These are phyloP conservation scores for Gorsachius goisagi DNA, from an alignment of 2,113 vertebrate genomes.

Conservation along the genomic window DNA sequence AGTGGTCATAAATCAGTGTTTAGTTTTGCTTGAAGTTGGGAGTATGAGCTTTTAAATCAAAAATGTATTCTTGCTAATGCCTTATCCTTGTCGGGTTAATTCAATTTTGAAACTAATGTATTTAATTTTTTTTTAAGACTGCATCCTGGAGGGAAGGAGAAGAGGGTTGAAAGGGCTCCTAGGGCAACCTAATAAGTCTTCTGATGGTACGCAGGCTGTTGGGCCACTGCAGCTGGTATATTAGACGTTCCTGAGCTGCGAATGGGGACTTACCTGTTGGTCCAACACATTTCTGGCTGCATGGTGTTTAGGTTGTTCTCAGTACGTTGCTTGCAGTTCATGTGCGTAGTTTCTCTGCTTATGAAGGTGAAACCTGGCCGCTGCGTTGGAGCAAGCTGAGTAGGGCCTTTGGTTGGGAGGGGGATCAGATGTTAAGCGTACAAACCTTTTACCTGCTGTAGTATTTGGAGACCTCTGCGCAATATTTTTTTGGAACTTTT, in stretches of 20 bases:
- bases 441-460: neutral
- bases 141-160: neutral
- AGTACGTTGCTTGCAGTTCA: neutral
- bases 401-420: neutral
- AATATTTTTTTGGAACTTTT: neutral
- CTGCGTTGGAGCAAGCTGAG: neutral
- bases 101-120: neutral
- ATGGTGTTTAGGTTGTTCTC: neutral
- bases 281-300: neutral
- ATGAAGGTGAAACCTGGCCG: neutral
- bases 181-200: neutral
- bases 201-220: neutral
- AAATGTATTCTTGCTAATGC: neutral
- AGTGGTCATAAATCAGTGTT: neutral
- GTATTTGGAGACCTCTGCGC: neutral
- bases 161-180: neutral
- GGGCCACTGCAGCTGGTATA: neutral
- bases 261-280: neutral
- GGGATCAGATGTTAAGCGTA: neutral
- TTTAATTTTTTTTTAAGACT: neutral
- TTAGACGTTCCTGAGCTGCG: neutral
- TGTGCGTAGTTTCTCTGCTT: neutral
- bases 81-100: neutral
- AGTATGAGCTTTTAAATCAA: neutral
- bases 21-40: neutral